Percentiles rank a stretch among this genome's conserved stretches.
Evolutionary conservation across 2,113 vertebrate genomes (phyloP).

Genomic region (Pionites leucogaster): DNA sequence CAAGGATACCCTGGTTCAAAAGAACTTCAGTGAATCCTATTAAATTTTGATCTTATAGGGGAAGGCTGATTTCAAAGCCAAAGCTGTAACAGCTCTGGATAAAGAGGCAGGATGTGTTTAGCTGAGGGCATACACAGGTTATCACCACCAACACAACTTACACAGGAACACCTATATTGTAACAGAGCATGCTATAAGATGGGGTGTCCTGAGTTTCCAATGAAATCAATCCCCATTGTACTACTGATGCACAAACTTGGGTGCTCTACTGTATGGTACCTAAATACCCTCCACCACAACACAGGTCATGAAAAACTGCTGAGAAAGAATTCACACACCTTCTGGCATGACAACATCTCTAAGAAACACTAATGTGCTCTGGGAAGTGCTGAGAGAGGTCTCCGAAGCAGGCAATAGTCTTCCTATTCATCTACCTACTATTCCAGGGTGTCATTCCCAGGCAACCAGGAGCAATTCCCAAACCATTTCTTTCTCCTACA

Average conservation of each 20-base stretch:
- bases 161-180: not conserved
- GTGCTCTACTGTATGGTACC: not conserved
- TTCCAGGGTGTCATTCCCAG: slow-evolving; percentile 74
- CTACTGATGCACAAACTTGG: not conserved
- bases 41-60: not conserved
- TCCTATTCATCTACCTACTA: slow-evolving; percentile 63
- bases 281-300: not conserved
- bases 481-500: slow-evolving; percentile 78
- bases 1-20: not conserved
- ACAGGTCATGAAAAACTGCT: slow-evolving; percentile 63
- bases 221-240: not conserved
- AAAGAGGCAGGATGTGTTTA: not conserved
- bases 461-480: slow-evolving; percentile 80
- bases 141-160: not conserved
- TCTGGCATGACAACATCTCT: not conserved
- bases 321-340: slow-evolving; percentile 27
- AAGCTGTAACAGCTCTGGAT: not conserved
- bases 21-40: not conserved
- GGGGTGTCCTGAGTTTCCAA: too few species aligned
- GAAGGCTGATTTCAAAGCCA: not conserved
- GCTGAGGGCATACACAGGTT: not conserved
- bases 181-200: not conserved
- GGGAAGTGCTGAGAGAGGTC: slow-evolving; percentile 36
- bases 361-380: slow-evolving; percentile 2
- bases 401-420: slow-evolving; percentile 46